A percentile compares a stretch with the other conserved stretches of the same genome.
These are phyloP conservation scores for Tyrannus savana DNA, from an alignment of 2,113 vertebrate genomes.

Conservation along the genomic window DNA sequence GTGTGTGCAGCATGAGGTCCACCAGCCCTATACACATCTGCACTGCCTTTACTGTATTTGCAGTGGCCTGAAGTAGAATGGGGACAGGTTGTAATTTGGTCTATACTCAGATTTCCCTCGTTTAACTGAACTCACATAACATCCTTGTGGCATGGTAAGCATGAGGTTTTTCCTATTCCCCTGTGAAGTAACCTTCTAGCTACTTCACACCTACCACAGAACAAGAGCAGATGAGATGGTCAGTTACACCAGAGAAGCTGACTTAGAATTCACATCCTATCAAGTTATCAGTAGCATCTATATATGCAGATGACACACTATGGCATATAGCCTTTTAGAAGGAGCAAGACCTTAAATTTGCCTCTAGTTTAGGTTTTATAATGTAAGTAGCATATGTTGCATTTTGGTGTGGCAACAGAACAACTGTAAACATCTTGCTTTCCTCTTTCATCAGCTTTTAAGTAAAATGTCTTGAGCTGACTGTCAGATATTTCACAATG, in stretches of 20 bases:
- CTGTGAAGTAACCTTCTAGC: not conserved
- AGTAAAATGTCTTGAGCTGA: not conserved
- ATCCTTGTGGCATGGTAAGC: fast-evolving
- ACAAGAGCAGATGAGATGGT: not conserved
- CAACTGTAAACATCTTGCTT: not conserved
- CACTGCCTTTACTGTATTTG: not conserved
- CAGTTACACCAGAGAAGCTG: not conserved
- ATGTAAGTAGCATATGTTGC: not conserved
- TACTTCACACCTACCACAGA: not conserved
- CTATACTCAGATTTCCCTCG: not conserved
- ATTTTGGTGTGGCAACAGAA: not conserved
- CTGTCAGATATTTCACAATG: not conserved
- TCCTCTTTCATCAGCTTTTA: not conserved
- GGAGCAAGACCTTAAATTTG: not conserved
- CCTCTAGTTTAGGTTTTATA: not conserved
- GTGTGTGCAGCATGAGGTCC: not conserved
- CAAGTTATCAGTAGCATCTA: not conserved
- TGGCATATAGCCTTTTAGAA: not conserved
- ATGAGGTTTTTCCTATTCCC: not conserved
- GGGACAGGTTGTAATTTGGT: not conserved
- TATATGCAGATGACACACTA: not conserved
- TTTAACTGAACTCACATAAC: not conserved
- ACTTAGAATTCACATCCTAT: not conserved
- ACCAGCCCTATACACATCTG: not conserved
- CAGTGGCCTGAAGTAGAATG: not conserved